A percentile compares a stretch with the other conserved stretches of the same genome.
These are phyloP conservation scores for Sesamia inferens DNA, from an alignment of 2,888 invertebrate species.

Conservation along the genomic window DNA sequence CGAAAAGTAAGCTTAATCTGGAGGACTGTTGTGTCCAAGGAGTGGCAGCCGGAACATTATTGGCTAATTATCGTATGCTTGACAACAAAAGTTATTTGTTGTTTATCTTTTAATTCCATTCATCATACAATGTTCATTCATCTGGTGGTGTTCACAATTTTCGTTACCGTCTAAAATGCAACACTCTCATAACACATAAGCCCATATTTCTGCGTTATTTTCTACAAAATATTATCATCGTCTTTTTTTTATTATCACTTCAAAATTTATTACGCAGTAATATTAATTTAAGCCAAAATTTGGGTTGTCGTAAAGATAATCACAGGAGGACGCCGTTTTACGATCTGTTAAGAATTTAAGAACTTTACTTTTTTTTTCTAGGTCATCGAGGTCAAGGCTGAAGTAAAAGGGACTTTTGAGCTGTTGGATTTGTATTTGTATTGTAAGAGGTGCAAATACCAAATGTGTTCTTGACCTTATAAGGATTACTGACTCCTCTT, in stretches of 20 bases:
- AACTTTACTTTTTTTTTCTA: conserved; percentile 43
- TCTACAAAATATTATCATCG: conserved; percentile 20
- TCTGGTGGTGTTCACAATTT: neutral
- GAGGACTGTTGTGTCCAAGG: neutral
- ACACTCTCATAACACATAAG: neutral
- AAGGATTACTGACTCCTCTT: conserved; percentile 43
- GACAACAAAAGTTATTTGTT: neutral
- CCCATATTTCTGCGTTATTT: conserved; percentile 9
- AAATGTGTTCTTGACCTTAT: conserved; percentile 42
- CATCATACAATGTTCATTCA: no score
- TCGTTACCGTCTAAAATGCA: conserved; percentile 3
- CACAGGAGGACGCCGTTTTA: conserved; percentile 44
- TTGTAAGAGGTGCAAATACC: conserved; percentile 36
- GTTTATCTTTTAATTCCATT: conserved; percentile 1
- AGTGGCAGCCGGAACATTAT: neutral
- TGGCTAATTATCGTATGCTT: neutral
- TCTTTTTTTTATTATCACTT: conserved; percentile 26
- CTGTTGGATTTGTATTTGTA: conserved; percentile 32
- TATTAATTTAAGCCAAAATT: conserved; percentile 34
- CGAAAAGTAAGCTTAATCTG: no score
- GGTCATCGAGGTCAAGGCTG: conserved; percentile 45
- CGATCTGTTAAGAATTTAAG: conserved; percentile 59
- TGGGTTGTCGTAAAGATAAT: conserved; percentile 57
- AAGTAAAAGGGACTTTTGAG: conserved; percentile 1
- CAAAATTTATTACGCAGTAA: conserved; percentile 48